phyloP scores from a whole-genome alignment of 2,797 vertebrate species.

The Urocyon cinereoargenteus region DNA sequence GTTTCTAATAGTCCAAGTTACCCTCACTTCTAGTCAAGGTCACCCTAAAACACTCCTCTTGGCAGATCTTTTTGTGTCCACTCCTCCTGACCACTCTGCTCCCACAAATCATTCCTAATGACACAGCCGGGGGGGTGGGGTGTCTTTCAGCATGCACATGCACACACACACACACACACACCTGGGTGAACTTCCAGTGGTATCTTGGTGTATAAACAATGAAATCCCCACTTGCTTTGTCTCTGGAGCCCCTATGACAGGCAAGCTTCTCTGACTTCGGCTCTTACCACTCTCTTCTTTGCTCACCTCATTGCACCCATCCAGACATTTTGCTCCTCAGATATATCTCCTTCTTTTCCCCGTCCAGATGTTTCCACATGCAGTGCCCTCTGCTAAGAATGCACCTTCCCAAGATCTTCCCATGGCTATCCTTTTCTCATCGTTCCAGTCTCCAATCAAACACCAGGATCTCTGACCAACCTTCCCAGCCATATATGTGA shows the following conservation, averaged over 20 bases:
- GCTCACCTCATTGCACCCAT: background rate
- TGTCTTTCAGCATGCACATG: background rate
- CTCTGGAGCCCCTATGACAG: background rate
- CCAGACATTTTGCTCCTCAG: background rate
- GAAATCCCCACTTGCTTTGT: background rate
- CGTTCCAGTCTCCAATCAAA: background rate
- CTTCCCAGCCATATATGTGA: background rate
- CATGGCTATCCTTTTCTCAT: background rate
- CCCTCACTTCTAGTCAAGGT: background rate
- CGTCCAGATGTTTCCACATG: background rate
- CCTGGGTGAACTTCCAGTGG: background rate
- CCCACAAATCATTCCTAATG: background rate
- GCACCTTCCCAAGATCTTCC: background rate
- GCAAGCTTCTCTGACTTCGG: background rate
- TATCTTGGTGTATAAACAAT: background rate
- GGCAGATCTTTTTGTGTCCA: background rate
- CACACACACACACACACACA: background rate
- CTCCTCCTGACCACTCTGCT: background rate
- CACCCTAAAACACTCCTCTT: too few species aligned
- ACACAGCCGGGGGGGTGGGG: background rate
- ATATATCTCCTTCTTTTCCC: accelerated
- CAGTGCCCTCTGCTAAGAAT: background rate
- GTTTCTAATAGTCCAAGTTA: background rate
- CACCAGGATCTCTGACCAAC: accelerated
- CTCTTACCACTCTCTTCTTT: background rate